A percentile compares a stretch with the other conserved stretches of the same genome.
These are phyloP conservation scores for Eonycteris spelaea DNA, from an alignment of 2,113 vertebrate genomes.

Conservation along the genomic window DNA sequence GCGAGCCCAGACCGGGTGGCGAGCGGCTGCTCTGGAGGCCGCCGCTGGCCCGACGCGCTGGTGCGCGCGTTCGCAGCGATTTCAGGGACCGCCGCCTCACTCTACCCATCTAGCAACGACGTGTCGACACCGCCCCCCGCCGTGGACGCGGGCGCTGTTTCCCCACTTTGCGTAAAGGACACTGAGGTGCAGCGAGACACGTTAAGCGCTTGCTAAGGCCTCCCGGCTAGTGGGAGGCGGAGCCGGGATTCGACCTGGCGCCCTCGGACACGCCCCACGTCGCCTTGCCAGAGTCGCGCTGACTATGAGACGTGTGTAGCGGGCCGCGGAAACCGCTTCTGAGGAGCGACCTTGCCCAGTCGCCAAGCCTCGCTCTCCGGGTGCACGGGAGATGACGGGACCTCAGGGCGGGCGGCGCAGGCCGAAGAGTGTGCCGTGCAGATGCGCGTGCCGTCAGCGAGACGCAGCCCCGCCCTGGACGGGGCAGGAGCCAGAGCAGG, in stretches of 20 bases:
- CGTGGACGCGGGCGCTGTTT: rapidly evolving
- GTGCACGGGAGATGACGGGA: rapidly evolving
- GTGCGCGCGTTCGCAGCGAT: no score
- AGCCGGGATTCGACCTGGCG: background rate
- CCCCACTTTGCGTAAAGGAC: background rate
- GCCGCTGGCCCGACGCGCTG: rapidly evolving
- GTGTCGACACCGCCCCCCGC: no score
- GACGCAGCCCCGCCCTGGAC: rapidly evolving
- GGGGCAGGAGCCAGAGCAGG: background rate
- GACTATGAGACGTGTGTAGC: rapidly evolving
- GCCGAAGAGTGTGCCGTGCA: no score
- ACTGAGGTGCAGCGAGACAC: rapidly evolving
- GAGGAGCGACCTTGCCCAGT: rapidly evolving
- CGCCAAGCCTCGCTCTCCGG: no score
- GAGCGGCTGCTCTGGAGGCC: background rate
- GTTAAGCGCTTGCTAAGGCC: rapidly evolving
- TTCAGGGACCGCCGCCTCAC: background rate
- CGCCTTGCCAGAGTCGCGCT: no score
- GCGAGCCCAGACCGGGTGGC: background rate
- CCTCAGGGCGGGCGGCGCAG: background rate
- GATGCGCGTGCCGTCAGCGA: no score
- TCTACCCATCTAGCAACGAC: rapidly evolving
- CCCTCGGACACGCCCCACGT: no score
- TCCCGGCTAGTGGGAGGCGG: rapidly evolving
- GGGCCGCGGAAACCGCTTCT: no score